A percentile compares a stretch with the other conserved stretches of the same genome.
phyloP scores from a whole-genome alignment of 2,113 vertebrate genomes.

The Centrocercus urophasianus region DNA sequence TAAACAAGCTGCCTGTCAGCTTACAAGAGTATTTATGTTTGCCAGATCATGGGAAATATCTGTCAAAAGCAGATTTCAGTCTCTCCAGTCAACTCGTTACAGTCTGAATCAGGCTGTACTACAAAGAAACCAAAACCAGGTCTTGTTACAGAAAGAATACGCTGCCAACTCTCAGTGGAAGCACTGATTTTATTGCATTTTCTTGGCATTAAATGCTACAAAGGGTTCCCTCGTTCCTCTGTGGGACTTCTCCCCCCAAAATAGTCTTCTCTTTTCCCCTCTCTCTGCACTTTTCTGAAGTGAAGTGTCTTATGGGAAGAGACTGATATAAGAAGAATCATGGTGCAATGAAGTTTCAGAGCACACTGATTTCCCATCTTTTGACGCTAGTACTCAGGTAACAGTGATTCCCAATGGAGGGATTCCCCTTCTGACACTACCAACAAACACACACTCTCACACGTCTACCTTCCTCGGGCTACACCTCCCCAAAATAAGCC shows the following conservation, averaged over 20 bases:
- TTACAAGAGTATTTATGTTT: constrained; percentile 66
- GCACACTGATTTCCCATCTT: background rate
- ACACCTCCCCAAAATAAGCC: background rate
- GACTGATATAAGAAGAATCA: background rate
- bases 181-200: constrained; percentile 8
- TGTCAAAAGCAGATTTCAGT: constrained; percentile 73
- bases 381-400: fast-evolving
- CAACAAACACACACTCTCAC: constrained; percentile 12
- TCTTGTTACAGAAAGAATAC: background rate
- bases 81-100: constrained; percentile 61
- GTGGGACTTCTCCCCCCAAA: background rate
- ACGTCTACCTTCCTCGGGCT: background rate
- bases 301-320: background rate
- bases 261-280: background rate
- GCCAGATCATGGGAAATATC: constrained; percentile 70
- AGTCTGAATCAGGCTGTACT: constrained; percentile 63
- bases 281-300: background rate
- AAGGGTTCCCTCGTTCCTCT: background rate
- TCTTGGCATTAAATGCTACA: background rate
- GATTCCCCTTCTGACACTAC: background rate
- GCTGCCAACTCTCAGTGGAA: background rate
- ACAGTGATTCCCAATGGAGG: fast-evolving
- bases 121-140: constrained; percentile 39
- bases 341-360: background rate
- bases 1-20: constrained; percentile 74